Conservation (phyloP, 2,113 vertebrate species). For the Micronisus gabar region DNA sequence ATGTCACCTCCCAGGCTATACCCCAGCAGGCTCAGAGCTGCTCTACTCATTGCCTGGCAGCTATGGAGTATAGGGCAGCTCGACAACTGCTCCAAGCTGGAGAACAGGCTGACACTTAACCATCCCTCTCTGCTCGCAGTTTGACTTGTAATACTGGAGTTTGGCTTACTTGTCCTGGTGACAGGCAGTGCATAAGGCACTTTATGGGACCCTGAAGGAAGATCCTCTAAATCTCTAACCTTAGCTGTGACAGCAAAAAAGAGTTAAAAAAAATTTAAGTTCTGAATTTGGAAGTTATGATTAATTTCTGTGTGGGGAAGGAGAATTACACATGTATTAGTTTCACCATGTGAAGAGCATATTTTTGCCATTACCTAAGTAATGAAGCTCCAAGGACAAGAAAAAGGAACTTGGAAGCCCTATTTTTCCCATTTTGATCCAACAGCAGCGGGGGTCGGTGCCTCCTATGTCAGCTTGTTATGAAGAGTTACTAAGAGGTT, state of each 20-base stretch:
- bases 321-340: constrained; percentile 15
- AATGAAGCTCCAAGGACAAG: constrained; percentile 30
- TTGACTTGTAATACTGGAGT: neutral
- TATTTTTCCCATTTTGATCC: constrained; percentile 40
- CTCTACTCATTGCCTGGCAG: neutral
- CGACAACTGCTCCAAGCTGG: neutral
- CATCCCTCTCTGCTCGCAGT: neutral
- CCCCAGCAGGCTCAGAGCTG: neutral
- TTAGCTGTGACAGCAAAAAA: neutral
- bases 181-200: neutral
- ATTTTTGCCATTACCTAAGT: constrained; percentile 34
- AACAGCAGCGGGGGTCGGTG: constrained; percentile 6
- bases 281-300: constrained; percentile 5
- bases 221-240: neutral
- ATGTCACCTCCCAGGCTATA: neutral
- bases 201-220: neutral
- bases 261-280: neutral
- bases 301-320: constrained; percentile 28
- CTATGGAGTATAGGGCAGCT: neutral
- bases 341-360: constrained; percentile 3
- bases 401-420: constrained; percentile 30
- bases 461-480: constrained; percentile 24
- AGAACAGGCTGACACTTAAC: neutral
- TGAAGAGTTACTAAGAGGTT: constrained; percentile 30
- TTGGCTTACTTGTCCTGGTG: neutral